Base-by-base conservation (phyloP, 2,797 vertebrate species). In the Myotis pilosus region DNA sequence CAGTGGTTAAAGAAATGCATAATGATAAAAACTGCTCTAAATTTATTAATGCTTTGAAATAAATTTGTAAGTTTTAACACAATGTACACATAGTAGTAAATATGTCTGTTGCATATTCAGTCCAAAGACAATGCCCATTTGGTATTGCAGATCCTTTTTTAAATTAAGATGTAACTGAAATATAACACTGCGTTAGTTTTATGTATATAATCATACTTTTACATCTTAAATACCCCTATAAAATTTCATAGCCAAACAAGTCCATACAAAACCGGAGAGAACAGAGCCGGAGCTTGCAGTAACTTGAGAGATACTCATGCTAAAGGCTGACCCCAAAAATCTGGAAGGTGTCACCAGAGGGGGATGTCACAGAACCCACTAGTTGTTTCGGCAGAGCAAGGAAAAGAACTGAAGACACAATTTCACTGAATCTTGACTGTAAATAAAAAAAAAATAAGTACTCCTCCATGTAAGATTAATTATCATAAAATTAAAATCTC, bases 11-110 rank as follows among this genome's bases (percentile, higher is more conserved):
- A 60, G 15, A 90, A 62, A 75, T 76, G 60, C 15, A 23, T 49
- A 88, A 60, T 22, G 55, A 82, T n/a, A 79, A 80, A 80, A 71
- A 33, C 15, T 92, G 28, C 28, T 57, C 49, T 94, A 86, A 74
- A 51, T 82, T 64, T 92, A 84, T 81, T 78, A 88, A 71, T 51
- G n/a, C 41, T 87, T 78, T 64, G 49, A 89, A 91, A 91, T 83
- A 74, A 68, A 85, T 78, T 76, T 78, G 25, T 72, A 64, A 44
- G 62, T 89, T 76, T 78, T 78, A 88, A 72, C 12, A 64, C 10
- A 89, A 53, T 38, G 90, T 11, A 81, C 36, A 41, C 4, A 74
- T 6, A 84, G 22, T 33, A 68, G 17, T 83, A 76, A 88, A 25
- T 92, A 17, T 66, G 69, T 87, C 12, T 22, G 9, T 30, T 82